Evolutionary conservation across 1,140 invertebrate genomes (phyloP).

Genomic region (Listronotus oregonensis): DNA sequence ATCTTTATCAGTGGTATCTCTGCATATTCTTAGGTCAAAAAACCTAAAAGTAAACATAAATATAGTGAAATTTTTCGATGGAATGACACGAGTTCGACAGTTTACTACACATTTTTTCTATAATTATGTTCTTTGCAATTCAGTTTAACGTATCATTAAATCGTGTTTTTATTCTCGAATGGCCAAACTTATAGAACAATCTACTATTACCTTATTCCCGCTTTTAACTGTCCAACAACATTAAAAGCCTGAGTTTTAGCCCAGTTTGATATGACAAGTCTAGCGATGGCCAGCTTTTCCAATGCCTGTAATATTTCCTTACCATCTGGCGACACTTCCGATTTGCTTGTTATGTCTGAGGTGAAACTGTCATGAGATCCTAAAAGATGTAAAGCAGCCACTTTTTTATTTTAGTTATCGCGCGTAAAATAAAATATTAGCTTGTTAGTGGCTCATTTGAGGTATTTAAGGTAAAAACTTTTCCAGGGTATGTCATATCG

Average conservation of each 20-base stretch:
- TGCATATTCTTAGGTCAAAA: constrained; percentile 34
- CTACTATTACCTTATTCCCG: constrained; percentile 23
- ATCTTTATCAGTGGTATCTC: constrained; percentile 9
- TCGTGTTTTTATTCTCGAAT: too few relatives aligned
- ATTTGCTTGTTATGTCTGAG: constrained; percentile 65
- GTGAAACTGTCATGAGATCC: constrained; percentile 85
- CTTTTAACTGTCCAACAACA: constrained; percentile 21
- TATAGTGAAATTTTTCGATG: too few relatives aligned
- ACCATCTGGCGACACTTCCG: constrained; percentile 73
- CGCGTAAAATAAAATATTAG: too few relatives aligned
- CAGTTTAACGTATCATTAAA: too few relatives aligned
- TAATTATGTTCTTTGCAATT: too few relatives aligned
- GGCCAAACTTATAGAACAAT: too few relatives aligned
- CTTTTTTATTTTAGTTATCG: too few relatives aligned
- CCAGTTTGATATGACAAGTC: constrained; percentile 74
- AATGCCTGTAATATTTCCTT: constrained; percentile 63
- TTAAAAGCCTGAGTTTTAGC: constrained; percentile 56
- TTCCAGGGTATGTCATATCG: too few relatives aligned
- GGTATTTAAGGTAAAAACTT: too few relatives aligned
- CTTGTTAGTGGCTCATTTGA: too few relatives aligned
- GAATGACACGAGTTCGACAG: too few relatives aligned
- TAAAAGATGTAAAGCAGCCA: constrained; percentile 46
- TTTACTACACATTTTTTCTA: too few relatives aligned
- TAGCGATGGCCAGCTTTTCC: constrained; percentile 63
- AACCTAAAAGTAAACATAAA: constrained; percentile 11